Base-by-base conservation (phyloP, 2,113 vertebrate species). In the Nerophis ophidion region DNA sequence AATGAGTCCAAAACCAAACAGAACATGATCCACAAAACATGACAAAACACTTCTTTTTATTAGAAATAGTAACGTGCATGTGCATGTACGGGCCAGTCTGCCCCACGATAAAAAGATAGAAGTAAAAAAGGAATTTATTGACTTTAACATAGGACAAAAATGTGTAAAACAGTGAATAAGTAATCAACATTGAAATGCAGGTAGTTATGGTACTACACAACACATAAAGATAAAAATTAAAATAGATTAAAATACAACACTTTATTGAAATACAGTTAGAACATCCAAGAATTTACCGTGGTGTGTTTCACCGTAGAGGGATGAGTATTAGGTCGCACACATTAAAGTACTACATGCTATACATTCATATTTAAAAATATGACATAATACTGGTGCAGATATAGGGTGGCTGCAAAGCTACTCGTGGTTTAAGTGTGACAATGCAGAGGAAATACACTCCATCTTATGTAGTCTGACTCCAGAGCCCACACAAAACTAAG, bases 401-500 rank as follows among this genome's bases (percentile, higher is more conserved):
- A 15, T 1, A 51, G 7, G 15, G 4, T 34, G 9, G 38, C 38
- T 40, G 1, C 38, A 40, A 40, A 62, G 56, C 9, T 34, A 8
- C 58, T 1, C 13, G 48, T 44, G 4, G 19, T 0, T 33, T 13
- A 2, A 51, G 16, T 12, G 40, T 57, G 40, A 46, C n/a, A 50
- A 45, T 50, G 33, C 19, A 48, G 33, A 13, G 38, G 65, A 42
- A 34, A 48, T 33, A 65, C 17, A 19, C 10, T 53, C 14, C 33
- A 13, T 45, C 46, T 53, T n/a, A 49, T 63, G 42, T 6, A 57
- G 63, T 47, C 57, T 17, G 69, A 60, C 33, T 6, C 9, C 13
- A 60, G 7, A 5, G 36, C 33, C 16, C 49, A 57, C 34, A 56
- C 19, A 45, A 77, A 65, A 56, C 48, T 15, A 15, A 36, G 7